Percentiles rank a stretch among this genome's conserved stretches.
phyloP scores from a whole-genome alignment of 1,140 invertebrate genomes.

The Brachionus paranguensis region DNA sequence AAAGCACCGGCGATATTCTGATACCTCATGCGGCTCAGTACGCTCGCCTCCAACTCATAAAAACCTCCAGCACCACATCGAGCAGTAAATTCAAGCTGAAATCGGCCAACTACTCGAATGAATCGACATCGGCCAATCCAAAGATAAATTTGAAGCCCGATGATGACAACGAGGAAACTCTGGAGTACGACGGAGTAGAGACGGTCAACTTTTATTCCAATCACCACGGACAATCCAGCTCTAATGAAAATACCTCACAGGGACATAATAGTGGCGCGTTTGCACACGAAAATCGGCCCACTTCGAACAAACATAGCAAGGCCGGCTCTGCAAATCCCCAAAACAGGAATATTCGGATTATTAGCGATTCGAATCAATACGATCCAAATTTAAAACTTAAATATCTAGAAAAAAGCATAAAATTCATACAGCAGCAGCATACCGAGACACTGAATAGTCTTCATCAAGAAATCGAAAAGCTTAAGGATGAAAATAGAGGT shows the following conservation, averaged over 20 bases:
- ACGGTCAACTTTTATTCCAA: constrained; percentile 26
- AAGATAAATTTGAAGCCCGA: constrained; percentile 8
- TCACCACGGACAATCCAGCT: neutral
- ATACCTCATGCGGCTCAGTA: constrained; percentile 24
- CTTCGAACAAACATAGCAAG: neutral
- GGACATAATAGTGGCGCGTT: neutral
- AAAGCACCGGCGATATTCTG: neutral
- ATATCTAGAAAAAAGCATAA: constrained; percentile 36
- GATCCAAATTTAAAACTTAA: constrained; percentile 27
- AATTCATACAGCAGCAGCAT: constrained; percentile 33
- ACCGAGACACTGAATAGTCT: constrained; percentile 37
- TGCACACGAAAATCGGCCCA: neutral
- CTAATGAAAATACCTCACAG: neutral
- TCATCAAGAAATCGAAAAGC: constrained; percentile 37
- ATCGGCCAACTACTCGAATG: constrained; percentile 11
- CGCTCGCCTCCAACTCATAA: constrained; percentile 6
- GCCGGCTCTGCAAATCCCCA: neutral
- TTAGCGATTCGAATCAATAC: neutral
- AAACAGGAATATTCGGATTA: neutral
- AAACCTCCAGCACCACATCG: neutral
- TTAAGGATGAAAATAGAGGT: constrained; percentile 36
- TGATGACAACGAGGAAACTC: neutral
- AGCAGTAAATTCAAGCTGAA: neutral
- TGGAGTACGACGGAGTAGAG: constrained; percentile 6
- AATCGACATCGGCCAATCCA: neutral